Base-by-base conservation (phyloP, 2,888 invertebrate genomes). In the Scaptomyza reducta region DNA sequence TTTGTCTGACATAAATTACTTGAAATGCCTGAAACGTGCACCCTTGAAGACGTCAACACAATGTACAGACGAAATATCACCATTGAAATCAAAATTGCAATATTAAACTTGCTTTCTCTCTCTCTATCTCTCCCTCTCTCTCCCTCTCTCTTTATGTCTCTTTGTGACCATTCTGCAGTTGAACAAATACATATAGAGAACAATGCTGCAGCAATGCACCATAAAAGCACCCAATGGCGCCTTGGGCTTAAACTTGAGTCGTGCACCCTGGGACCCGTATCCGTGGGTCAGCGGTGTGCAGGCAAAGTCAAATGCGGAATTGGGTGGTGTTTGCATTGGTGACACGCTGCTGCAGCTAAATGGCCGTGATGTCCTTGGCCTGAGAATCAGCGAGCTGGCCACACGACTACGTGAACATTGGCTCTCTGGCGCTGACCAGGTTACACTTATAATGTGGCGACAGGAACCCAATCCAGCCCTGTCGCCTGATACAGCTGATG, bases 241-340 rank as follows among this genome's bases (percentile, higher is more conserved):
- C 5, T 93, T 95, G 47, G 96, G 96, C 2, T 94, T 96, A 88
- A 94, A 96, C 68, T 91, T 96, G 57, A 95, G 95, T 6, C 93
- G 95, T 74, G 95, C 95, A 1, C 93, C 95, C 58, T 96, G 96
- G 95, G 96, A 96, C 89, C 96, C 96, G 0, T 96, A 96, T 91
- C 96, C 96, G 1, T 96, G 96, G 96, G 94, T 96, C 71, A 93
- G 93, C 89, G 94, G 94, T 56, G 94, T 96, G 41, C 94, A 94
- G 35, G 89, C 91, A 0, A 93, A 92, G 2, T 94, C 95, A 0
- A 92, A 93, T 66, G 95, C 96, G 0, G 93, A 94, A 55, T 60
- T 87, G 0, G 94, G 95, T 0, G 96, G 95, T 0, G 89, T 96
- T 50, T 93, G 93, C 81, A 92, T 93, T 6, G 96, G 96, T 0